Conservation (phyloP, 2,888 invertebrate genomes). For the Congeria kusceri region DNA sequence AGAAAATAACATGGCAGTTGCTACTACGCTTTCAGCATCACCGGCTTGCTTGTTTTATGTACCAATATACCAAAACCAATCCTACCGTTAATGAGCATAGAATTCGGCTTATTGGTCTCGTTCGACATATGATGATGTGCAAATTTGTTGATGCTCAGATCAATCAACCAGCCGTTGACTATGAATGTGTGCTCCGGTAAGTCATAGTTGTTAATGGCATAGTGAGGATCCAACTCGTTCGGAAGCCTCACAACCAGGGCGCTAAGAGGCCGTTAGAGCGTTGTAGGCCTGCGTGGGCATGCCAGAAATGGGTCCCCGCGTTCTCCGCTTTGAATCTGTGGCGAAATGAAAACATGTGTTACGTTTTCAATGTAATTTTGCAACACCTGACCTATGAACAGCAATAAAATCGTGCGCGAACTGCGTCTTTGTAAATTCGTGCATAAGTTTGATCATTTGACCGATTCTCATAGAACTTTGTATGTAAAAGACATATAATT, state of each 20-base stretch:
- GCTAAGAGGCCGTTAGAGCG: constrained; percentile 77
- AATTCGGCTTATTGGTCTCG: constrained; percentile 93
- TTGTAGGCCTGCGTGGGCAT: constrained; percentile 78
- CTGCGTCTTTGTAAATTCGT: no score
- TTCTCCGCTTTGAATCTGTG: constrained; percentile 77
- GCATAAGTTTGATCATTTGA: no score
- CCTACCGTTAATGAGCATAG: constrained; percentile 92
- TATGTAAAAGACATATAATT: no score
- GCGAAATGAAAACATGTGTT: no score
- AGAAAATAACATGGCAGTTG: no score
- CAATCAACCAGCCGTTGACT: constrained; percentile 93
- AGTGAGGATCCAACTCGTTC: constrained; percentile 94
- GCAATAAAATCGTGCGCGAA: no score
- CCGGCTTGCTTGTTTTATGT: no score
- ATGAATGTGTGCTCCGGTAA: constrained; percentile 94
- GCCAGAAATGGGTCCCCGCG: constrained; percentile 81
- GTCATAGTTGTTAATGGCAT: constrained; percentile 94
- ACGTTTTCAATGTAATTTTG: no score
- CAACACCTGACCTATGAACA: no score
- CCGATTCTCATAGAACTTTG: no score
- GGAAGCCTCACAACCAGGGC: constrained; percentile 72
- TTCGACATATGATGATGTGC: constrained; percentile 92
- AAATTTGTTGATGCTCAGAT: constrained; percentile 90
- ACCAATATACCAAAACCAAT: no score
- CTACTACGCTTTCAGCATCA: no score